Conservation (phyloP, 2,113 vertebrate species). For the Aix galericulata region DNA sequence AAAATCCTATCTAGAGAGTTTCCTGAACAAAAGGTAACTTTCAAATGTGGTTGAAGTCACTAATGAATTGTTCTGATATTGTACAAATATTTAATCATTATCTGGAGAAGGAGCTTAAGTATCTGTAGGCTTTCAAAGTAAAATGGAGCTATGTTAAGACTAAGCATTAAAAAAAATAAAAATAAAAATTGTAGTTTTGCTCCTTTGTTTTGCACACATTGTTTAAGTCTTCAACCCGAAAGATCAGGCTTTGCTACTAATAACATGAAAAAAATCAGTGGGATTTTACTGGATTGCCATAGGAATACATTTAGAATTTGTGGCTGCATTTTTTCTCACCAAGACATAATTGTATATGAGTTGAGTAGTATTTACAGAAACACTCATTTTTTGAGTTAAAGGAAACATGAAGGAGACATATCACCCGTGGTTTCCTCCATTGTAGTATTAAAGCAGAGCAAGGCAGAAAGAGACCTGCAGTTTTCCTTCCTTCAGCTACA, state of each 20-base stretch:
- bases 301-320: not conserved
- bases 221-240: not conserved
- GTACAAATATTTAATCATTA: not conserved
- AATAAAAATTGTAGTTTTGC: not conserved
- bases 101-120: not conserved
- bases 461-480: not conserved
- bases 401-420: not conserved
- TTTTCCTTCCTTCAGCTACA: not conserved
- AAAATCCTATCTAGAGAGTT: not conserved
- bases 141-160: not conserved
- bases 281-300: not conserved
- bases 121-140: not conserved
- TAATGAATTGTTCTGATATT: not conserved
- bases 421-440: not conserved
- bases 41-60: not conserved
- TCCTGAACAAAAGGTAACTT: not conserved
- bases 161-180: not conserved
- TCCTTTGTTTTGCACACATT: not conserved
- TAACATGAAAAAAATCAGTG: not conserved
- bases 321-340: not conserved
- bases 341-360: not conserved
- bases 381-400: not conserved
- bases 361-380: not conserved
- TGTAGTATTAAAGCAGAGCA: not conserved
- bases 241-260: not conserved